These are phyloP conservation scores for Eleutherodactylus coqui DNA, from an alignment of 2,797 vertebrate species.

Conservation along the genomic window DNA sequence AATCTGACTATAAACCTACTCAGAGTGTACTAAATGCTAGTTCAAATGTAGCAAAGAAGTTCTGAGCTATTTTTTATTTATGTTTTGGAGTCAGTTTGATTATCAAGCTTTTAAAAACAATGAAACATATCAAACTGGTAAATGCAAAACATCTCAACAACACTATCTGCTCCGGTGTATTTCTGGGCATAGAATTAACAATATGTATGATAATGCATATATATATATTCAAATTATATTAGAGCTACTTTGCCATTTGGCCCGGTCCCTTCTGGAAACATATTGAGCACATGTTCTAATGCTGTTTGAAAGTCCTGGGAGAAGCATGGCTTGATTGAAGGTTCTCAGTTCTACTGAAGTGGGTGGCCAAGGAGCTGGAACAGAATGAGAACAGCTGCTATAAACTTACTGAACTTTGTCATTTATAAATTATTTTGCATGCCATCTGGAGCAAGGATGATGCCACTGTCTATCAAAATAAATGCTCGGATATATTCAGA, in stretches of 20 bases:
- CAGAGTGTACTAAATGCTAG: background rate
- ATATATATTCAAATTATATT: conserved; percentile 42
- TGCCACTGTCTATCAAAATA: conserved; percentile 65
- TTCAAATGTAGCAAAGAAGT: background rate
- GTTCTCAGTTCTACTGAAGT: conserved; percentile 71
- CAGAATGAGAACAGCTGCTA: conserved; percentile 81
- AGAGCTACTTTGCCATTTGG: conserved; percentile 64
- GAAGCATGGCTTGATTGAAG: conserved; percentile 73
- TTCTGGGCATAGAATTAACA: background rate
- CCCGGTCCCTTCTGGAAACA: conserved; percentile 65
- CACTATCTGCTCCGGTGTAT: background rate
- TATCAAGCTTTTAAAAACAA: background rate
- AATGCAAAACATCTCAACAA: background rate
- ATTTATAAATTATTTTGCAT: conserved; percentile 90
- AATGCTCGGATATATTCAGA: conserved; percentile 62
- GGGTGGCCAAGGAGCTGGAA: conserved; percentile 77
- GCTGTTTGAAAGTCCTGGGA: conserved; percentile 69
- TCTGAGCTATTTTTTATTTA: conserved; percentile 1
- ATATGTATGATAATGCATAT: conserved; percentile 9
- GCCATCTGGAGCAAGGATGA: conserved; percentile 85
- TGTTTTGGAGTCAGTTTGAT: background rate
- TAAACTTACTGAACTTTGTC: conserved; percentile 86
- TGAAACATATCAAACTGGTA: background rate
- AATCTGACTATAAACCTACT: background rate
- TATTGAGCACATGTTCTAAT: conserved; percentile 72